Conservation (phyloP, 64 coral and sea anemone genomes). For the Montipora cactus region DNA sequence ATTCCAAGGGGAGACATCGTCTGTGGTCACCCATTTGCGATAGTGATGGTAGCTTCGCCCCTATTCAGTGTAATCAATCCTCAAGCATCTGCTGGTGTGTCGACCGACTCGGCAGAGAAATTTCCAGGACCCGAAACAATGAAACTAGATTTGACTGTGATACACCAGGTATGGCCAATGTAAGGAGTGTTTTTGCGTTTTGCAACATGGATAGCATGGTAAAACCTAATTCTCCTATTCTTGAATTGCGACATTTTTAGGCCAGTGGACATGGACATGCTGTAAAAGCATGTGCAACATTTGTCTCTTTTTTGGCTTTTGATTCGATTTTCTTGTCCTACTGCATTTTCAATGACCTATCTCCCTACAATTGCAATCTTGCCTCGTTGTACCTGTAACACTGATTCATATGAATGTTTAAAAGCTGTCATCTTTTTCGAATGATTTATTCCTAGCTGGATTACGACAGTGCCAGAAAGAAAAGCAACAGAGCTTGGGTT, state of each 20-base stretch:
- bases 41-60: neutral
- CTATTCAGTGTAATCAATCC: conserved; percentile 50
- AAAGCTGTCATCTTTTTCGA: neutral
- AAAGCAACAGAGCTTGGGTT: conserved; percentile 44
- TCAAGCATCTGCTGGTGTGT: conserved; percentile 67
- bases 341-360: no score
- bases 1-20: neutral
- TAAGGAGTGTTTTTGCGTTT: neutral
- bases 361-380: no score
- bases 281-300: no score
- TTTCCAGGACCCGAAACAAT: conserved; percentile 39
- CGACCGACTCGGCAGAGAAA: conserved; percentile 67
- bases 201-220: no score
- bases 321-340: no score
- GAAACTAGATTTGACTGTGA: conserved; percentile 35
- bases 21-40: conserved; percentile 13
- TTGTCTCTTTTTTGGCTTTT: no score
- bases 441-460: conserved; percentile 25
- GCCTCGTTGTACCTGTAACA: no score
- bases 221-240: no score
- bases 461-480: conserved; percentile 57
- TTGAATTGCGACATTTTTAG: no score
- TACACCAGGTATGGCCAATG: conserved; percentile 25
- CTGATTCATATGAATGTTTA: no score
- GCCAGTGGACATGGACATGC: no score